Evolutionary conservation across 2,888 invertebrate species (phyloP).

Genomic region (Pristionchus fissidentatus): DNA sequence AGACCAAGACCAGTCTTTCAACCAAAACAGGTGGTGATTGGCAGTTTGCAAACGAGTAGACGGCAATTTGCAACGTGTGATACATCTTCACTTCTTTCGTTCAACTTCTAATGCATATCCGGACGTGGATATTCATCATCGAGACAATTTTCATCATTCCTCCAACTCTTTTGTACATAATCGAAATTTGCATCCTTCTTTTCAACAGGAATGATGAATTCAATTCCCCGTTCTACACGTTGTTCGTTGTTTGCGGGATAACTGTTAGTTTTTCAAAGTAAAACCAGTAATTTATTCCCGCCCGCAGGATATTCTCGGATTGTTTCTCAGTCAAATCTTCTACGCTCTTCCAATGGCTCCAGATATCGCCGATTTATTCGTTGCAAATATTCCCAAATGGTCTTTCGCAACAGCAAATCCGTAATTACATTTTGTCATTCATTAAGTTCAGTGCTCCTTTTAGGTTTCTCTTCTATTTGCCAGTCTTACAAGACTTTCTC

Average conservation of each 20-base stretch:
- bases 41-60: too few species aligned
- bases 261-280: neutral
- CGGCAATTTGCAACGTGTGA: too few species aligned
- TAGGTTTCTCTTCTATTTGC: neutral
- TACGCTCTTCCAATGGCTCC: conserved; percentile 17
- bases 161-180: neutral
- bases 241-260: neutral
- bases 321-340: neutral
- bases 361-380: neutral
- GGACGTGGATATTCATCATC: neutral
- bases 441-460: neutral
- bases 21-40: too few species aligned
- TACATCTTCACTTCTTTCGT: too few species aligned
- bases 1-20: too few species aligned
- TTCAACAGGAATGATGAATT: neutral
- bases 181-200: neutral
- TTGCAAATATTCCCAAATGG: neutral
- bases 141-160: conserved; percentile 2
- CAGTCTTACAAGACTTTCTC: neutral
- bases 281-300: too few species aligned
- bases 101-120: neutral
- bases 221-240: neutral
- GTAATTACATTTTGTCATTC: neutral
- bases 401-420: neutral
- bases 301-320: neutral